A percentile compares a stretch with the other conserved stretches of the same genome.
These are phyloP conservation scores for Hestina assimilis DNA, from an alignment of 1,140 invertebrate genomes.

Conservation along the genomic window DNA sequence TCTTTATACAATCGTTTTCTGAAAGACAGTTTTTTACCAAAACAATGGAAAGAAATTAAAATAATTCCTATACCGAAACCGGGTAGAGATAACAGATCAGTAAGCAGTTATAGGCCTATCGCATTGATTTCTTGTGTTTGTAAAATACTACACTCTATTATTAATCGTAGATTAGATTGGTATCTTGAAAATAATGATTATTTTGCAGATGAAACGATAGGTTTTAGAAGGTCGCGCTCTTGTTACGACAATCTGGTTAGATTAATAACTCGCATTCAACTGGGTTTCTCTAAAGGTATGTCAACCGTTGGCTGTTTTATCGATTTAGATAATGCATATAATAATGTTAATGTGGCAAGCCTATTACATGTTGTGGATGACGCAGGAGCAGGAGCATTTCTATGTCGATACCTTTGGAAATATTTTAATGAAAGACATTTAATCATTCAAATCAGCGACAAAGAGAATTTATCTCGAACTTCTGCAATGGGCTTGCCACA, in stretches of 20 bases:
- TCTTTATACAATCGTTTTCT: no score
- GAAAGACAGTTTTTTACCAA: no score
- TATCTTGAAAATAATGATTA: neutral
- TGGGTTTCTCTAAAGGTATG: no score
- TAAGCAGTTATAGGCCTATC: constrained; percentile 37
- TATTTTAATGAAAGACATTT: constrained; percentile 1
- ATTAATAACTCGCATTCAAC: neutral
- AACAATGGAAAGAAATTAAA: constrained; percentile 50
- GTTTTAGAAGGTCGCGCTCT: constrained; percentile 17
- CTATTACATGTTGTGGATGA: constrained; percentile 13
- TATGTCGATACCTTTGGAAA: constrained; percentile 22
- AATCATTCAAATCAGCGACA: neutral
- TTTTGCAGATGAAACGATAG: constrained; percentile 6
- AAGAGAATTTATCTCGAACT: neutral
- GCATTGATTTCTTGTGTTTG: constrained; percentile 34
- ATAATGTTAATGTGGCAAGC: no score
- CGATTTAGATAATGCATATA: no score
- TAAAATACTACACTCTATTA: constrained; percentile 21
- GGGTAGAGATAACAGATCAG: constrained; percentile 7
- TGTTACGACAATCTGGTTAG: constrained; percentile 16
- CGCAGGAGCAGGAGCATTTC: neutral
- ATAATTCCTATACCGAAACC: constrained; percentile 51
- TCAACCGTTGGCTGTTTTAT: neutral
- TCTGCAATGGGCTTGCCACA: constrained; percentile 18
- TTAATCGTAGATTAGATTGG: constrained; percentile 30